Evolutionary conservation across 2,888 invertebrate species (phyloP).

Genomic region (Pristionchus japonicus): DNA sequence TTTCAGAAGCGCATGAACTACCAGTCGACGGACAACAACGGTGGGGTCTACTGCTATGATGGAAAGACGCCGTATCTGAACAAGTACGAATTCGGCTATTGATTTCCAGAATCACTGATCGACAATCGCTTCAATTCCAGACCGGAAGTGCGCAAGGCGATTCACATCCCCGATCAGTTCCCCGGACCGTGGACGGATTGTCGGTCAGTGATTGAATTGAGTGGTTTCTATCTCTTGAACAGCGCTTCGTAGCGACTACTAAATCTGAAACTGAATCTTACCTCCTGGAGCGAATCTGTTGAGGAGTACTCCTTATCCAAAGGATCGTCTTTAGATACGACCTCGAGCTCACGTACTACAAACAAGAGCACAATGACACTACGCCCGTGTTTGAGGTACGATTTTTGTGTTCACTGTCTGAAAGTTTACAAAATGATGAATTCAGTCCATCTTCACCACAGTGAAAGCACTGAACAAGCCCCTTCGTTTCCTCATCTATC

Average conservation of each 20-base stretch:
- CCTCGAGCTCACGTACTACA: conserved; percentile 61
- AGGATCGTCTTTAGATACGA: conserved; percentile 56
- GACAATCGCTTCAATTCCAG: too few species aligned
- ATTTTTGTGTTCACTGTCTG: background rate
- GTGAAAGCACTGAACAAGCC: background rate
- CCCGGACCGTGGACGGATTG: conserved; percentile 59
- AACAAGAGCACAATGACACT: conserved; percentile 69
- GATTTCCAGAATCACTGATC: too few species aligned
- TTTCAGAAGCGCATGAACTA: conserved; percentile 61
- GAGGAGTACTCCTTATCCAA: too few species aligned
- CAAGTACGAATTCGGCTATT: too few species aligned
- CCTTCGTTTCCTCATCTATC: conserved; percentile 65
- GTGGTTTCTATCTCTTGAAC: background rate
- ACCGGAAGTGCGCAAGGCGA: conserved; percentile 55
- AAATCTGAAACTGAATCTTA: background rate
- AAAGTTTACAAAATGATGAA: background rate
- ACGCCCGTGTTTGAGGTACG: conserved; percentile 59
- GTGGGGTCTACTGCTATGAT: conserved; percentile 63
- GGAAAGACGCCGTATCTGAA: conserved; percentile 49
- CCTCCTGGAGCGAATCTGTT: too few species aligned
- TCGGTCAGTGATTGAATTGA: conserved; percentile 47
- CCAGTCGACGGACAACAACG: conserved; percentile 60
- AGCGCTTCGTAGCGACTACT: background rate
- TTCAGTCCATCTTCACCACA: conserved; percentile 40
- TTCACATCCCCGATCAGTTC: conserved; percentile 58